Evolutionary conservation across 2,888 invertebrate species (phyloP).

Genomic region (Lordiphosa andalusiaca): DNA sequence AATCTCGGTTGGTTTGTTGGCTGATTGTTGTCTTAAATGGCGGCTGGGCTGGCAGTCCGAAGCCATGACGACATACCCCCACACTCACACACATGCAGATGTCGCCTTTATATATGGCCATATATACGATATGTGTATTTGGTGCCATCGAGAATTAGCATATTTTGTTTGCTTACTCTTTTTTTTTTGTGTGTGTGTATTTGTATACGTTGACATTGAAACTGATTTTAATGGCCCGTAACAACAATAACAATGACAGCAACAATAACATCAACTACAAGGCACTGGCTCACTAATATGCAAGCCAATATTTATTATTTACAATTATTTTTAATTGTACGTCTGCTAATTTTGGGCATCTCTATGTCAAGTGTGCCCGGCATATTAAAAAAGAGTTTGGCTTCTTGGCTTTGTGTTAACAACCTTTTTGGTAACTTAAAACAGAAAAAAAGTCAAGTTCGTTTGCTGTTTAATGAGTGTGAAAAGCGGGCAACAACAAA

Average conservation of each 20-base stretch:
- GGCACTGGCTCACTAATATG: conserved; percentile 29
- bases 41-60: conserved; percentile 24
- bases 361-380: conserved; percentile 23
- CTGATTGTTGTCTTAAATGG: conserved; percentile 33
- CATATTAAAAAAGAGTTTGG: conserved; percentile 19
- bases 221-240: conserved; percentile 65
- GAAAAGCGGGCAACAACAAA: conserved; percentile 39
- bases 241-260: conserved; percentile 36
- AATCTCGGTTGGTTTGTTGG: conserved; percentile 16
- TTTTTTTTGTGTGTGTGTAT: conserved; percentile 24
- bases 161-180: conserved; percentile 52
- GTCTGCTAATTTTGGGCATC: conserved; percentile 25
- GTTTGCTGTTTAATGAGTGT: conserved; percentile 62
- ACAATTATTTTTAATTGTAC: conserved; percentile 35
- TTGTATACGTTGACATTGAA: conserved; percentile 64
- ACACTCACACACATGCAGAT: conserved; percentile 11
- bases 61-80: conserved; percentile 56
- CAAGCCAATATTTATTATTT: conserved; percentile 32
- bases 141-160: conserved; percentile 56
- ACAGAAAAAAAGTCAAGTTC: conserved; percentile 57
- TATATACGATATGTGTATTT: conserved; percentile 25
- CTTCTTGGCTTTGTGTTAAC: conserved; percentile 34
- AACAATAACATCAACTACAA: conserved; percentile 19
- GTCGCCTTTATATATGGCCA: conserved; percentile 29
- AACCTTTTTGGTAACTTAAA: conserved; percentile 46